phyloP scores from a whole-genome alignment of 2,888 invertebrate species.

The Tridacna gigas region DNA sequence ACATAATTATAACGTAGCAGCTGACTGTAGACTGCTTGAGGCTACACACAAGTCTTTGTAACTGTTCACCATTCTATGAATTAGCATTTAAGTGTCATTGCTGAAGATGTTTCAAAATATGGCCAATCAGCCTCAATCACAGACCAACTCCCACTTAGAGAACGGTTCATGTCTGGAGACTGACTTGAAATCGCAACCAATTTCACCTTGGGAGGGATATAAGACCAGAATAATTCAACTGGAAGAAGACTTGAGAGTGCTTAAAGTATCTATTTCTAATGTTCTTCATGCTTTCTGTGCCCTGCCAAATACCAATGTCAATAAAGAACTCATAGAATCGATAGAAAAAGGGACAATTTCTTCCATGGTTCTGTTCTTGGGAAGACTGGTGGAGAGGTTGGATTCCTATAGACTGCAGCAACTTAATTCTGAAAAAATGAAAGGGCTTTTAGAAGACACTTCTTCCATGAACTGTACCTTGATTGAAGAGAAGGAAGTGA shows the following conservation, averaged over 20 bases:
- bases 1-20: too few relatives aligned
- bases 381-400: constrained; percentile 2
- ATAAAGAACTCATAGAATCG: not conserved
- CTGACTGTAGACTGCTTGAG: too few relatives aligned
- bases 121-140: too few relatives aligned
- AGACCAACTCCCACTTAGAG: too few relatives aligned
- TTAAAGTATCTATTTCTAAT: constrained; percentile 5
- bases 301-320: constrained; percentile 9
- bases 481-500: constrained; percentile 20
- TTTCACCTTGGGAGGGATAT: not conserved
- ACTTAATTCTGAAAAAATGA: constrained; percentile 3
- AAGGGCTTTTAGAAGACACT: constrained; percentile 3
- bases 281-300: constrained; percentile 11
- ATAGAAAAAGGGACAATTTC: constrained; percentile 11
- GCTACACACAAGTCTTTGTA: too few relatives aligned
- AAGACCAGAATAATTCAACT: not conserved
- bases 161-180: too few relatives aligned
- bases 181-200: too few relatives aligned
- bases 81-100: too few relatives aligned
- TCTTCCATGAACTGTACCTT: constrained; percentile 10
- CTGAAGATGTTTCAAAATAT: too few relatives aligned
- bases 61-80: too few relatives aligned
- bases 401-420: constrained; percentile 14
- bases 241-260: constrained; percentile 2
- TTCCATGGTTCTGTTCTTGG: constrained; percentile 6